A percentile compares a stretch with the other conserved stretches of the same genome.
These are phyloP conservation scores for Cricetomys ansorgei DNA, from an alignment of 2,113 vertebrate genomes.

Conservation along the genomic window DNA sequence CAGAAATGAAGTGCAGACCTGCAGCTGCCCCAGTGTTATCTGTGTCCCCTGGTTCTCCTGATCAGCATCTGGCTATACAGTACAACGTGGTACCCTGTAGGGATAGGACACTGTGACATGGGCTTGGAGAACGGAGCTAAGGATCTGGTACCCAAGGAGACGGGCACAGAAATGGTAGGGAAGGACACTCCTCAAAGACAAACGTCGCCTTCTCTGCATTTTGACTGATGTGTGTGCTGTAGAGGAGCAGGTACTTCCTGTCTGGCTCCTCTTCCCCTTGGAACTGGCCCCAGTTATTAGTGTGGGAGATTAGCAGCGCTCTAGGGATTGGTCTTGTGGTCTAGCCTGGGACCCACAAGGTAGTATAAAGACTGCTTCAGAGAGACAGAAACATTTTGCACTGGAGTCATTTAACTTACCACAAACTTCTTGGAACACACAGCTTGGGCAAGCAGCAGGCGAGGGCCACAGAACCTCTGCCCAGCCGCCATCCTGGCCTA, in stretches of 20 bases:
- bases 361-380: background rate
- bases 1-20: background rate
- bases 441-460: background rate
- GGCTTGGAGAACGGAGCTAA: background rate
- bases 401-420: background rate
- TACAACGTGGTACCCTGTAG: rapidly evolving
- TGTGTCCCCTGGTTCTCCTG: rapidly evolving
- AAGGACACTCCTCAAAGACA: background rate
- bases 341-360: background rate
- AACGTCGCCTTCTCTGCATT: background rate
- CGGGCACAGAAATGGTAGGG: background rate
- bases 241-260: background rate
- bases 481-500: background rate
- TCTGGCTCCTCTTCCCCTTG: background rate
- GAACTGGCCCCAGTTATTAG: too few relatives aligned
- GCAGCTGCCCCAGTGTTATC: rapidly evolving
- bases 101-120: background rate
- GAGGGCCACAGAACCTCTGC: rapidly evolving
- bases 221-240: background rate
- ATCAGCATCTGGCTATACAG: rapidly evolving
- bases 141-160: background rate
- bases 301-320: background rate
- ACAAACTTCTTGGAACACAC: background rate
- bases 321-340: background rate
- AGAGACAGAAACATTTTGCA: background rate